Evolutionary conservation across 2,797 vertebrate genomes (phyloP).

Genomic region (Australoheros facetus): DNA sequence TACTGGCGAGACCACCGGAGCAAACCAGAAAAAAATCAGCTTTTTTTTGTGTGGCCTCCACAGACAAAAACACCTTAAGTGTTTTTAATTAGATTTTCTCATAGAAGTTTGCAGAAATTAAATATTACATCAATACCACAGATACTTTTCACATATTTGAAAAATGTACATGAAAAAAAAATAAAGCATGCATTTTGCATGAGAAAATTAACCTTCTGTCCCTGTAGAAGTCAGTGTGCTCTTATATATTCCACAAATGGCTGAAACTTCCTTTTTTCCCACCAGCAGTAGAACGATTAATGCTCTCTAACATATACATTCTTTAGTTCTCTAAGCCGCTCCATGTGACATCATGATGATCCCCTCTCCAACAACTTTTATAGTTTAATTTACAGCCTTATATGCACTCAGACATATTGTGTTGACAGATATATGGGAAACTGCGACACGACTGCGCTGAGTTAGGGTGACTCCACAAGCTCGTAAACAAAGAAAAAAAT

Average conservation of each 20-base stretch:
- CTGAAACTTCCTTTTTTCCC: background rate
- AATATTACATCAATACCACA: background rate
- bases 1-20: slow-evolving; percentile 62
- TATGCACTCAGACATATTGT: slow-evolving; percentile 20
- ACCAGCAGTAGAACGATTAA: slow-evolving; percentile 16
- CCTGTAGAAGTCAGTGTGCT: slow-evolving; percentile 66
- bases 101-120: background rate
- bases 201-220: background rate
- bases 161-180: background rate
- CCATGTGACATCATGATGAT: slow-evolving; percentile 43
- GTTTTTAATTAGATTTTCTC: background rate
- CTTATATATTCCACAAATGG: slow-evolving; percentile 12
- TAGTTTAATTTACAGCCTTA: slow-evolving; percentile 33
- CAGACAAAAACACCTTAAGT: background rate
- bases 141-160: background rate
- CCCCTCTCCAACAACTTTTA: slow-evolving; percentile 39
- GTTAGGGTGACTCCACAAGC: slow-evolving; percentile 25
- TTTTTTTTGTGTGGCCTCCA: slow-evolving; percentile 2
- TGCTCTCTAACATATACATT: slow-evolving; percentile 18
- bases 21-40: slow-evolving; percentile 32
- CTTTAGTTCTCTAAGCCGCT: slow-evolving; percentile 15
- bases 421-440: slow-evolving; percentile 64
- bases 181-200: background rate
- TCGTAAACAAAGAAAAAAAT: slow-evolving; percentile 45
- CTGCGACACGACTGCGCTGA: slow-evolving; percentile 10